These are phyloP conservation scores for Dendrolimus pini DNA, from an alignment of 2,888 invertebrate genomes.

Conservation along the genomic window DNA sequence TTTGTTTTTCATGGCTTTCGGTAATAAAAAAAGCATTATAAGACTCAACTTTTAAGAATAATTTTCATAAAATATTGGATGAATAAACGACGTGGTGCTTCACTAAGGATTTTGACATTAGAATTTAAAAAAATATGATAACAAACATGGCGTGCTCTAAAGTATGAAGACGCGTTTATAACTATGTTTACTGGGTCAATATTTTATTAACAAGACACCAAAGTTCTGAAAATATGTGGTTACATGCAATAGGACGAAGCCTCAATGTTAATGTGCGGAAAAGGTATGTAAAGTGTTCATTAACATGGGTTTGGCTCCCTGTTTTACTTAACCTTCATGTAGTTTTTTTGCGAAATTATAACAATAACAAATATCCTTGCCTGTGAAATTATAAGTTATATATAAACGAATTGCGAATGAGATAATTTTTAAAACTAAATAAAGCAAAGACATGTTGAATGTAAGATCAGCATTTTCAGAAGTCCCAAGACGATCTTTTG, in stretches of 20 bases:
- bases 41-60: no score
- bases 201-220: conserved; percentile 7
- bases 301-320: background rate
- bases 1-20: no score
- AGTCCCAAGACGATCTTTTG: no score
- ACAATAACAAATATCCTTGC: background rate
- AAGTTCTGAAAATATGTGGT: conserved; percentile 40
- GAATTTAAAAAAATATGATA: conserved; percentile 41
- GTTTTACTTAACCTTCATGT: background rate
- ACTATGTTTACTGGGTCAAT: conserved; percentile 47
- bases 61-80: no score
- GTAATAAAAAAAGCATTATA: no score
- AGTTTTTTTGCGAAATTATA: background rate
- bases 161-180: conserved; percentile 34
- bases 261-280: conserved; percentile 45
- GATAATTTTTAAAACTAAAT: no score
- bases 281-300: conserved; percentile 26
- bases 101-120: background rate
- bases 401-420: no score
- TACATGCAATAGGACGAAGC: conserved; percentile 29
- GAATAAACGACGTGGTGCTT: no score
- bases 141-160: conserved; percentile 63
- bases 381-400: no score
- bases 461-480: no score
- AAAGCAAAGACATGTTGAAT: no score